These are phyloP conservation scores for Hylaeus volcanicus DNA, from an alignment of 1,140 invertebrate genomes.

Conservation along the genomic window DNA sequence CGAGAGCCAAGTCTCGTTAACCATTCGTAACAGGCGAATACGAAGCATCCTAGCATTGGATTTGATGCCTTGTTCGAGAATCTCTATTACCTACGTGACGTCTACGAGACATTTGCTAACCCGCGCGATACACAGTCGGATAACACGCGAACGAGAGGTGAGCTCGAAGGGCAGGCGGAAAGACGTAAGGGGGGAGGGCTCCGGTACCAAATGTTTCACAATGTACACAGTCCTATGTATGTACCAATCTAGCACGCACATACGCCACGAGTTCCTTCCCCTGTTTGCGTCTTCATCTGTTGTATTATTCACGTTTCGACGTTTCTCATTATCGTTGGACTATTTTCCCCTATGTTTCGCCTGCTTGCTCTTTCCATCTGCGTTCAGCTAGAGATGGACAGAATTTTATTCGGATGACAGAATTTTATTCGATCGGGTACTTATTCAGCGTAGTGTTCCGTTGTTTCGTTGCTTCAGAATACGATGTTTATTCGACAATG, in stretches of 20 bases:
- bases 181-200: slow-evolving; percentile 32
- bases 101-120: slow-evolving; percentile 65
- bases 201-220: slow-evolving; percentile 48
- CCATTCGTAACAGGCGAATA: slow-evolving; percentile 66
- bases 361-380: not conserved
- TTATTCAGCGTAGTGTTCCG: no score
- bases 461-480: no score
- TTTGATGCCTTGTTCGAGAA: slow-evolving; percentile 64
- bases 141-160: slow-evolving; percentile 61
- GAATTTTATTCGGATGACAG: no score
- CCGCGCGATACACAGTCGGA: slow-evolving; percentile 60
- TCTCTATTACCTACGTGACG: slow-evolving; percentile 57
- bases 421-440: no score
- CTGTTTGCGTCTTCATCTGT: slow-evolving; percentile 13
- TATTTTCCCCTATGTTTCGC: not conserved
- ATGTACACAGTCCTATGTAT: slow-evolving; percentile 25
- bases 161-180: slow-evolving; percentile 45
- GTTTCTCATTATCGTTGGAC: slow-evolving; percentile 44
- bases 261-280: slow-evolving; percentile 19
- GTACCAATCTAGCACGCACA: slow-evolving; percentile 28
- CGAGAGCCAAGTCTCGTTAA: slow-evolving; percentile 66
- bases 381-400: no score
- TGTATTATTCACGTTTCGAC: slow-evolving; percentile 52
- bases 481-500: no score
- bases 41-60: slow-evolving; percentile 62